Percentiles rank a stretch among this genome's conserved stretches.
Conservation (phyloP, 2,113 vertebrate genomes). For the Procapra przewalskii region DNA sequence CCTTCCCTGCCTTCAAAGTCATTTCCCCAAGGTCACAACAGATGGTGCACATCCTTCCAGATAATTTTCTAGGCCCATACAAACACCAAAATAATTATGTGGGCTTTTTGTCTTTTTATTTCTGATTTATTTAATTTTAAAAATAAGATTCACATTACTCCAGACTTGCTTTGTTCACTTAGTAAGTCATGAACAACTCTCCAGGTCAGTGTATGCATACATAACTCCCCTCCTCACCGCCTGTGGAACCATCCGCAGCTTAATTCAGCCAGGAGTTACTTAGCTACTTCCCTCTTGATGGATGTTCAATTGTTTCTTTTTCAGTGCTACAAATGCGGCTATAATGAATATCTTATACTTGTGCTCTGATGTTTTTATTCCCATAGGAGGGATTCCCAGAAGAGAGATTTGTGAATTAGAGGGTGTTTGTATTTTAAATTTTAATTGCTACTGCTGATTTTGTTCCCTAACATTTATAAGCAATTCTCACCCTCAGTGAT, state of each 20-base stretch:
- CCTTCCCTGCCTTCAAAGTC: not conserved
- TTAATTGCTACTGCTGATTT: not conserved
- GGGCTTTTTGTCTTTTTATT: not conserved
- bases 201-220: not conserved
- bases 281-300: not conserved
- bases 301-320: not conserved
- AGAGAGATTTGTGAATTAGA: not conserved
- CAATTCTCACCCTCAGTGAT: not conserved
- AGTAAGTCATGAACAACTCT: no score
- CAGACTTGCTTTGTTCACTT: not conserved
- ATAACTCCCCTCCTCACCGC: rapidly evolving
- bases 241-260: not conserved
- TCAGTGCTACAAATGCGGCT: not conserved
- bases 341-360: not conserved
- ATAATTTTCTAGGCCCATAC: not conserved
- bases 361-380: not conserved
- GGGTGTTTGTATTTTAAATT: not conserved
- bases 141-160: not conserved
- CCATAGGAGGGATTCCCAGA: not conserved
- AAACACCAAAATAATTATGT: not conserved
- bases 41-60: not conserved
- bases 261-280: not conserved
- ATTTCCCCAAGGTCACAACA: not conserved
- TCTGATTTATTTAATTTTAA: not conserved
- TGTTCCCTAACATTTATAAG: not conserved